Conservation (phyloP, 2,797 vertebrate species). For the Tympanoctomys barrerae region DNA sequence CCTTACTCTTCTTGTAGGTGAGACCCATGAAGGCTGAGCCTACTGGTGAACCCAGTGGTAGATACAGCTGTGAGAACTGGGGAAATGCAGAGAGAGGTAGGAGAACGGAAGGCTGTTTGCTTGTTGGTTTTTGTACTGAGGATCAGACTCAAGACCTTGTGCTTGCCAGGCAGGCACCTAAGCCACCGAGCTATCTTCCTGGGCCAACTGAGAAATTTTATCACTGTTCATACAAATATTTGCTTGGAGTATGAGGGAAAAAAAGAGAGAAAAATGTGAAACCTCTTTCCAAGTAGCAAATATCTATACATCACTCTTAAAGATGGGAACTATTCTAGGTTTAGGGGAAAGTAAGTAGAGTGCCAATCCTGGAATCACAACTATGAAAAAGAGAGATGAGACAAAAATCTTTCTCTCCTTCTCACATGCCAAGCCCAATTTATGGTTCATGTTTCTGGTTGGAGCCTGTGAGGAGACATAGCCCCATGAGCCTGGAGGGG, state of each 20-base stretch:
- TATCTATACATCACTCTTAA: conserved; percentile 44
- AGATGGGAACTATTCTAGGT: conserved; percentile 37
- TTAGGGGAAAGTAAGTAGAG: conserved; percentile 49
- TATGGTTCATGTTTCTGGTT: background rate
- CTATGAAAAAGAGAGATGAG: conserved; percentile 35
- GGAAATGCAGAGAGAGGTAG: background rate
- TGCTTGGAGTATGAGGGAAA: background rate
- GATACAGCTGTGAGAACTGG: background rate
- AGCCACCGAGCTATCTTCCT: no score
- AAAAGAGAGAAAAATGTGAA: background rate
- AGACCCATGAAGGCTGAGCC: background rate
- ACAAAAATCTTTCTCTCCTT: conserved; percentile 36
- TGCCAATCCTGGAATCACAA: conserved; percentile 53
- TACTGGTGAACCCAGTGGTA: background rate
- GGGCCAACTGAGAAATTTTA: background rate
- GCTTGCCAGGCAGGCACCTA: no score
- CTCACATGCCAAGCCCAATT: conserved; percentile 25
- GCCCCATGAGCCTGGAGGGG: background rate
- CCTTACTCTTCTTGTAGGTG: background rate
- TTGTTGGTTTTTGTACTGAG: no score
- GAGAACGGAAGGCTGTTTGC: background rate
- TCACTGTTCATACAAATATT: background rate
- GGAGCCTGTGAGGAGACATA: background rate
- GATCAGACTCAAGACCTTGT: no score
- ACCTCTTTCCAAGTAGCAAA: background rate